Conservation (phyloP, 2,797 vertebrate species). For the Echiichthys vipera region DNA sequence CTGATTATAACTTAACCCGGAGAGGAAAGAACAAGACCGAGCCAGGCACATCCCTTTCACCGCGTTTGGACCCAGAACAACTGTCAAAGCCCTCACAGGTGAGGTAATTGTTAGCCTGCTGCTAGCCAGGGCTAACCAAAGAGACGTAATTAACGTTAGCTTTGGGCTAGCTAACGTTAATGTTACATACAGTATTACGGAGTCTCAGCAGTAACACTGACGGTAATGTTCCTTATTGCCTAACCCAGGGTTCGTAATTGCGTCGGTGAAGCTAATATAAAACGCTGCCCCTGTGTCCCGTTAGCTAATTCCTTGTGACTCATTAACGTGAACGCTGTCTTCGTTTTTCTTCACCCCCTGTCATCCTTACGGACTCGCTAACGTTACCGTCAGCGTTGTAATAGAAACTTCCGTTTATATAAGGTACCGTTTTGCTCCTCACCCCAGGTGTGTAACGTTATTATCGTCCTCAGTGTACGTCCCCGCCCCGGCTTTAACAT, state of each 20-base stretch:
- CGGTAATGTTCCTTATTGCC: neutral
- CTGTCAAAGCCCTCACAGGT: slow-evolving; percentile 46
- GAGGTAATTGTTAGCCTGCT: slow-evolving; percentile 56
- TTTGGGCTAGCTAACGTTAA: neutral
- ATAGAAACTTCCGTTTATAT: too few relatives aligned
- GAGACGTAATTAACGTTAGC: slow-evolving; percentile 12
- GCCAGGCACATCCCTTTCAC: slow-evolving; percentile 2
- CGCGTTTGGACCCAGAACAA: slow-evolving; percentile 14
- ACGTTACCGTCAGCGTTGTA: neutral
- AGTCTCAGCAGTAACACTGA: neutral
- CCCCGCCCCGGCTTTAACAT: slow-evolving; percentile 27
- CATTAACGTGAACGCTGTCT: neutral
- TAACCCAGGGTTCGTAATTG: neutral
- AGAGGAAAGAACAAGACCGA: neutral
- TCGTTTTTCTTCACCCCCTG: slow-evolving; percentile 29
- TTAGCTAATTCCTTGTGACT: neutral
- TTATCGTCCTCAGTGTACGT: neutral
- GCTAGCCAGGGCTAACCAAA: slow-evolving; percentile 39
- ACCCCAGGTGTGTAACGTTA: neutral
- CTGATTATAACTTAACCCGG: neutral
- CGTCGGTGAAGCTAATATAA: neutral
- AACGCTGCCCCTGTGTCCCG: neutral
- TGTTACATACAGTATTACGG: neutral
- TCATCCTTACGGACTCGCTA: neutral
- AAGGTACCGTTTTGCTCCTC: neutral